Conservation (phyloP, 2,888 invertebrate genomes). For the Drosophila helvetica region DNA sequence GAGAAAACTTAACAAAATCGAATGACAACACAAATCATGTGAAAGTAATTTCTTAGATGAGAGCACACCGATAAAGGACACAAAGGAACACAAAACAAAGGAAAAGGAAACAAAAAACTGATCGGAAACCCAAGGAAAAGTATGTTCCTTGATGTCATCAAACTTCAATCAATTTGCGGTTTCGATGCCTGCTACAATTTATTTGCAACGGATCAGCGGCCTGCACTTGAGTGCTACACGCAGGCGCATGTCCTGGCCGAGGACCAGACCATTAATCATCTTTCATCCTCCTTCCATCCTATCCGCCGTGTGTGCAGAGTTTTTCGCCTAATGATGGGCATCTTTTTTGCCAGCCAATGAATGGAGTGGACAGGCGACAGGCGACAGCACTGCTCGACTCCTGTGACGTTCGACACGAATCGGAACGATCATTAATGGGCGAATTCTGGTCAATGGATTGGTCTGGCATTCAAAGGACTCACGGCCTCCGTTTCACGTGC, state of each 20-base stretch:
- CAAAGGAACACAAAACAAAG: constrained; percentile 32
- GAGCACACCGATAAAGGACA: constrained; percentile 68
- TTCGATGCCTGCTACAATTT: constrained; percentile 56
- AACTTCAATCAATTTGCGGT: constrained; percentile 74
- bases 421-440: constrained; percentile 34
- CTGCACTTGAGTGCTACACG: constrained; percentile 66
- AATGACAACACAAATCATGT: constrained; percentile 55
- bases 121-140: constrained; percentile 25
- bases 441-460: constrained; percentile 54
- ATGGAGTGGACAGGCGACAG: constrained; percentile 45
- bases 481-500: constrained; percentile 32
- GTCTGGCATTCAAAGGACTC: constrained; percentile 48
- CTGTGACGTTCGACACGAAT: constrained; percentile 25
- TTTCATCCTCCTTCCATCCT: constrained; percentile 4
- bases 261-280: constrained; percentile 65
- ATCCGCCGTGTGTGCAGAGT: constrained; percentile 36
- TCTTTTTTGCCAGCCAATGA: constrained; percentile 56
- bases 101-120: constrained; percentile 25
- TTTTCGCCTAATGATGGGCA: constrained; percentile 64
- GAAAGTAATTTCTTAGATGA: constrained; percentile 74
- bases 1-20: constrained; percentile 25
- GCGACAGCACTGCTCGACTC: constrained; percentile 42
- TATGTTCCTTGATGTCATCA: constrained; percentile 59
- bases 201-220: constrained; percentile 67
- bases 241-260: constrained; percentile 49